Percentiles rank a stretch among this genome's conserved stretches.
phyloP scores from a whole-genome alignment of 2,888 invertebrate genomes.

The Gymnosoma rotundatum region DNA sequence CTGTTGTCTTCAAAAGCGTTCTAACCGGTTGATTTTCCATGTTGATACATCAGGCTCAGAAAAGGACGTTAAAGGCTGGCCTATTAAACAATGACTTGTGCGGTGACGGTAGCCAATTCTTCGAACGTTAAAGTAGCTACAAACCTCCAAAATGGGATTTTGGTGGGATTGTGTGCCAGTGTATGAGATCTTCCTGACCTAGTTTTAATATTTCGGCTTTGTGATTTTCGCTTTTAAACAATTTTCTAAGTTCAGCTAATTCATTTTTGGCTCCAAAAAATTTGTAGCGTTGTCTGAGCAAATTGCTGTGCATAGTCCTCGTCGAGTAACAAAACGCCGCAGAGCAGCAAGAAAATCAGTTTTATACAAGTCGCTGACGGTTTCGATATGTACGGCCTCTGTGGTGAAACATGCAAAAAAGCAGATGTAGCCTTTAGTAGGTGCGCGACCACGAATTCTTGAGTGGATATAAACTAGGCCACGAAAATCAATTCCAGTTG shows the following conservation, averaged over 20 bases:
- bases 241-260: neutral
- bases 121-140: neutral
- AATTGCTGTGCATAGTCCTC: conserved; percentile 36
- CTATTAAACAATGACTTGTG: neutral
- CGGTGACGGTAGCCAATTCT: neutral
- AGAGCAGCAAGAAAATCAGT: conserved; percentile 29
- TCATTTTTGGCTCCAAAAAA: conserved; percentile 51
- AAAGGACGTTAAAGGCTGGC: neutral
- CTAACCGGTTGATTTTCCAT: neutral
- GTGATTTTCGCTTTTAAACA: conserved; percentile 8
- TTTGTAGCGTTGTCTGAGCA: conserved; percentile 67
- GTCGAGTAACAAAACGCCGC: too few relatives aligned
- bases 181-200: conserved; percentile 1
- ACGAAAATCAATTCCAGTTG: too few relatives aligned
- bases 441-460: conserved; percentile 8
- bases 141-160: neutral
- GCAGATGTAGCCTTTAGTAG: conserved; percentile 50
- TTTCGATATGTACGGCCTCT: conserved; percentile 62
- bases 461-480: neutral
- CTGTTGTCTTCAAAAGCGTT: conserved; percentile 17
- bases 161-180: too few relatives aligned
- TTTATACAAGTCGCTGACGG: conserved; percentile 65
- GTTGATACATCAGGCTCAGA: neutral
- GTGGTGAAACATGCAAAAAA: conserved; percentile 43
- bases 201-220: neutral